These are phyloP conservation scores for Phasianus colchicus DNA, from an alignment of 2,113 vertebrate species.

Conservation along the genomic window DNA sequence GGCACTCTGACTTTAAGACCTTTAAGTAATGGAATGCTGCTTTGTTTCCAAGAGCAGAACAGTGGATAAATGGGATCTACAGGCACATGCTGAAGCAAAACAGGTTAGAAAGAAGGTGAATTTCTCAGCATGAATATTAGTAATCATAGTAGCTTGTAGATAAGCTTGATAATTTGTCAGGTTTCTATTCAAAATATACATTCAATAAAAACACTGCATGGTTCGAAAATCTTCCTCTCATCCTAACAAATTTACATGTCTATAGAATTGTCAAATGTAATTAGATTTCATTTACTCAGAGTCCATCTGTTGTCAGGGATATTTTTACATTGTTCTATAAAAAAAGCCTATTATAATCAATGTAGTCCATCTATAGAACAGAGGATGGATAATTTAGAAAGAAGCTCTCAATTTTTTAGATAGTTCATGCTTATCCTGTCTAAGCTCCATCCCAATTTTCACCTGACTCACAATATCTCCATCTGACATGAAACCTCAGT, in stretches of 20 bases:
- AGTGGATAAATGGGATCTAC: background rate
- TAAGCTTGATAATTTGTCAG: background rate
- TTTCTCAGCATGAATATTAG: background rate
- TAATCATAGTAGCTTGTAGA: background rate
- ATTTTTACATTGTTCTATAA: conserved; percentile 15
- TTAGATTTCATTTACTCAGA: conserved; percentile 1
- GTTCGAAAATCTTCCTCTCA: background rate
- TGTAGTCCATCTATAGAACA: background rate
- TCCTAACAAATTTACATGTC: background rate
- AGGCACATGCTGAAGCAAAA: background rate
- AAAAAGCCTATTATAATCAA: background rate
- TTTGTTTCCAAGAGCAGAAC: background rate
- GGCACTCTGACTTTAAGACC: background rate
- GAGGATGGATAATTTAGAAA: background rate
- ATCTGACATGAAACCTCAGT: background rate
- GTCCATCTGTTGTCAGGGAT: conserved; percentile 22
- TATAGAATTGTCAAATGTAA: conserved; percentile 25
- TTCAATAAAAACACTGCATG: background rate
- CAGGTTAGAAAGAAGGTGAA: background rate
- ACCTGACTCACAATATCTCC: background rate
- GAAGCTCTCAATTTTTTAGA: background rate
- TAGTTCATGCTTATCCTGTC: background rate
- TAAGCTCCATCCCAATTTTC: background rate
- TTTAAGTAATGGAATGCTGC: background rate
- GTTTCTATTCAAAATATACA: background rate